Evolutionary conservation across 2,888 invertebrate species (phyloP), one percentile per base, ranked within the genome.

Genomic region (Euplagia quadripunctaria): DNA sequence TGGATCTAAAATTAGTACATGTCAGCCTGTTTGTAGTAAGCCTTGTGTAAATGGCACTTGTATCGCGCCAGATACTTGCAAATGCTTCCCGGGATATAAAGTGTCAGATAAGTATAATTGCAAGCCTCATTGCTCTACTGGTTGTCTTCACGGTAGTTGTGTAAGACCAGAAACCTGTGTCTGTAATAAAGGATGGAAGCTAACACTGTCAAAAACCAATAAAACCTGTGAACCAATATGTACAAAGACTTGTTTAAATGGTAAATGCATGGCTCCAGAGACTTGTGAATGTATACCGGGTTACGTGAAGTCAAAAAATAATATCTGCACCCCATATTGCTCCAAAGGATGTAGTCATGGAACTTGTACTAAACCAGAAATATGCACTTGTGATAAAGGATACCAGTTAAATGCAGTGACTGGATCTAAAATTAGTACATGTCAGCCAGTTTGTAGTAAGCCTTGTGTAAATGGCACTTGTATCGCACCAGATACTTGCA

Each of bases 361-460:
- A 12, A 52, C 1, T n/a, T 76, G 76, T 52, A 41, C 68, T 0
- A 20, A 31, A 0, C 76, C 76, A 55, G 76, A 76, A 43, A 66
- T 41, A n/a, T 76, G 76, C 42, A 14, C 31, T 14, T 76, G 76
- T 55, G 65, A 73, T 43, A 52, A 63, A n/a, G 76, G 73, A 9
- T 77, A 72, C 64, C n/a, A 72, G n/a, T 14, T 72, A 16, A 12
- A 11, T 8, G 51, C 12, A 14, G 43, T 20, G 8, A 61, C 16
- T 51, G 42, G 4, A 17, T 43, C 42, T n/a, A 64, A 20, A 41
- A 64, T 51, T 6, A 64, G 11, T 9, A 61, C 31, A 0, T 80
- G 79, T n/a, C 63, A 61, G 5, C 79, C 80, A 0, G 52, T 78
- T 20, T 80, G 80, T n/a, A 64, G n/a, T n/a, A n/a, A n/a, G n/a